Conservation (phyloP, 2,888 invertebrate genomes). For the Drosophila borealis region DNA sequence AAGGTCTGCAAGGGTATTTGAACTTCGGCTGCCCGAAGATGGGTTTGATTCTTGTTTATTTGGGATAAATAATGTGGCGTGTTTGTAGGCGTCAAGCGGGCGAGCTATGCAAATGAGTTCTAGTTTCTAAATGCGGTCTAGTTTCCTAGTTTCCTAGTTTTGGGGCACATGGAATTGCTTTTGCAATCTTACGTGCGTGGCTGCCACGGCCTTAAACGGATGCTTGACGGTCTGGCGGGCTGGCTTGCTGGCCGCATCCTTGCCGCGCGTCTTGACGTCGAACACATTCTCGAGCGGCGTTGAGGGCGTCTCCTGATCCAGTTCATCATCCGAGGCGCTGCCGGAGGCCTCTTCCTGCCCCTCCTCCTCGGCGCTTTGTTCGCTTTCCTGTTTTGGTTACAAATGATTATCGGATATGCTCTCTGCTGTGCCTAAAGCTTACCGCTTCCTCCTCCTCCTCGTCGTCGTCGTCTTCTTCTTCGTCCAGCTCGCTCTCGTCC, state of each 20-base stretch:
- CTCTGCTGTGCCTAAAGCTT: neutral
- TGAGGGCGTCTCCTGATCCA: constrained; percentile 27
- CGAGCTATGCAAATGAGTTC: constrained; percentile 47
- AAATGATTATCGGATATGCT: neutral
- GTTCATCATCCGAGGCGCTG: constrained; percentile 70
- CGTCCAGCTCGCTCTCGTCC: constrained; percentile 59
- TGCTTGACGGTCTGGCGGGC: no score
- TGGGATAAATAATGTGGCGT: constrained; percentile 58
- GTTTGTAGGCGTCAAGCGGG: constrained; percentile 16
- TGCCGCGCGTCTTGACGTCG: constrained; percentile 60
- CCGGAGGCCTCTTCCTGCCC: constrained; percentile 70
- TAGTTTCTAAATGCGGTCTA: constrained; percentile 14
- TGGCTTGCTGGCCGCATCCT: constrained; percentile 37
- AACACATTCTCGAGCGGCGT: constrained; percentile 63
- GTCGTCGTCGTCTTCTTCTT: constrained; percentile 60
- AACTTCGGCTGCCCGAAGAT: constrained; percentile 3
- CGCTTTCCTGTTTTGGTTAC: constrained; percentile 55
- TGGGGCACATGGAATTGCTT: constrained; percentile 81
- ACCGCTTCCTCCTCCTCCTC: constrained; percentile 48
- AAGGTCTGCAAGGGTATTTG: constrained; percentile 1
- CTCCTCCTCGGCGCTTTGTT: constrained; percentile 65
- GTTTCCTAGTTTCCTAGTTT: constrained; percentile 54
- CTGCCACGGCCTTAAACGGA: constrained; percentile 78
- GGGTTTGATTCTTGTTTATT: constrained; percentile 67
- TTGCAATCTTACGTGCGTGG: constrained; percentile 82